Evolutionary conservation across 1,140 invertebrate genomes (phyloP).

Genomic region (Psilanteris sp.): DNA sequence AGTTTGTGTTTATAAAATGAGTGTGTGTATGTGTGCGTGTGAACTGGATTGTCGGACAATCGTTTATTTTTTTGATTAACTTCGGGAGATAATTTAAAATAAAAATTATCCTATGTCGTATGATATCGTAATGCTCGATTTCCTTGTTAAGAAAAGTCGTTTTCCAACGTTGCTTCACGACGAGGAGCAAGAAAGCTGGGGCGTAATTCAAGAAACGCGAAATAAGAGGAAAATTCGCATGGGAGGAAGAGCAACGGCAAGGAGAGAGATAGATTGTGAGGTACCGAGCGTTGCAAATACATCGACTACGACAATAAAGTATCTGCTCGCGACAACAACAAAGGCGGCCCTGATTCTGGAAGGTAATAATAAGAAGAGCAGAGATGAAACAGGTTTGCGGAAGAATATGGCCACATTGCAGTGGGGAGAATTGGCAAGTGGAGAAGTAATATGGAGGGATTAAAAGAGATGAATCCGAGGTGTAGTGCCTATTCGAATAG

Average conservation of each 20-base stretch:
- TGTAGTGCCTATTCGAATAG: conserved; percentile 11
- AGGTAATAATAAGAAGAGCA: conserved; percentile 73
- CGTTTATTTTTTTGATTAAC: too few species aligned
- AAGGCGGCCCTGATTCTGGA: conserved; percentile 54
- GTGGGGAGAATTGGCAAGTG: conserved; percentile 27
- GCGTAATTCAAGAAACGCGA: conserved; percentile 8
- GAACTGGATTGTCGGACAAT: too few species aligned
- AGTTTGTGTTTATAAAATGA: too few species aligned
- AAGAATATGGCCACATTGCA: conserved; percentile 64
- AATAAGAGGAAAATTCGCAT: conserved; percentile 25
- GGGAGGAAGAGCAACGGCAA: neutral
- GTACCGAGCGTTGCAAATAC: conserved; percentile 27
- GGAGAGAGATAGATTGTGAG: conserved; percentile 1
- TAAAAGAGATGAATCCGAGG: conserved; percentile 25
- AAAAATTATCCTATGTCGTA: too few species aligned
- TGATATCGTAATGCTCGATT: too few species aligned
- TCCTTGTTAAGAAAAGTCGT: conserved; percentile 1
- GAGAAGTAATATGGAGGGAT: conserved; percentile 21
- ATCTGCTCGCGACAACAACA: conserved; percentile 67
- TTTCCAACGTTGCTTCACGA: conserved; percentile 14
- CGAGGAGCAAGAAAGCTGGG: neutral
- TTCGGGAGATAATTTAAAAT: too few species aligned
- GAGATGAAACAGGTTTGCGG: conserved; percentile 74
- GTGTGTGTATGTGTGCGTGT: too few species aligned
- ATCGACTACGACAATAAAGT: conserved; percentile 69